Conservation (phyloP, 2,888 invertebrate species). For the Netelia inedita region DNA sequence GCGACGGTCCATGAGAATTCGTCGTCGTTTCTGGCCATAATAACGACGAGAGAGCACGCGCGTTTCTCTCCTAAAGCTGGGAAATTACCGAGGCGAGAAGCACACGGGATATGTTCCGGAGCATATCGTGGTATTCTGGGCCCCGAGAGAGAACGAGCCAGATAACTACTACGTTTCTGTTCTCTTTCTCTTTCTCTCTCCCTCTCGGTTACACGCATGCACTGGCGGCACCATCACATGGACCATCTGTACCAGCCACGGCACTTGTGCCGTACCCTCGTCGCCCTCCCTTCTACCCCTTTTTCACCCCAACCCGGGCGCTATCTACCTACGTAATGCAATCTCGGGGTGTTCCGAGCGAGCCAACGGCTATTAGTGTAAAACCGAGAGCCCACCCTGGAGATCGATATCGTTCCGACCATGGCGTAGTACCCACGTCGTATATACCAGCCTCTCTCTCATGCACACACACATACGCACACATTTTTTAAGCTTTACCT, state of each 20-base stretch:
- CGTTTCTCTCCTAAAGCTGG: constrained; percentile 30
- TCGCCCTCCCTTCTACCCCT: neutral
- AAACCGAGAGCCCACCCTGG: constrained; percentile 71
- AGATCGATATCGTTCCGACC: constrained; percentile 74
- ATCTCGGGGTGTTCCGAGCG: constrained; percentile 68
- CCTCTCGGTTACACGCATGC: constrained; percentile 37
- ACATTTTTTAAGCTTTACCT: constrained; percentile 22
- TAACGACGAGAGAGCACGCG: constrained; percentile 8
- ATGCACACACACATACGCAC: neutral
- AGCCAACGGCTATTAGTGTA: constrained; percentile 75
- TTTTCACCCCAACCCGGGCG: constrained; percentile 1
- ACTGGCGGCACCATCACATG: constrained; percentile 38
- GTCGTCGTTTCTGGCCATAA: neutral
- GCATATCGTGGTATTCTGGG: constrained; percentile 37
- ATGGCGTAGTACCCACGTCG: constrained; percentile 19
- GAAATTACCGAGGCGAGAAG: constrained; percentile 51
- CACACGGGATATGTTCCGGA: constrained; percentile 46
- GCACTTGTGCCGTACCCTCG: constrained; percentile 42
- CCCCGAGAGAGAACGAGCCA: constrained; percentile 48
- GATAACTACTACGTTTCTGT: constrained; percentile 7
- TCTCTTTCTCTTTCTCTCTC: constrained; percentile 27
- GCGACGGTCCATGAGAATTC: constrained; percentile 33
- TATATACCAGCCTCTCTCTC: constrained; percentile 19
- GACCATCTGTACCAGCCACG: constrained; percentile 50
- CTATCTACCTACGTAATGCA: constrained; percentile 67